Evolutionary conservation across 2,888 invertebrate species (phyloP).

Genomic region (Lepidonotus clava): DNA sequence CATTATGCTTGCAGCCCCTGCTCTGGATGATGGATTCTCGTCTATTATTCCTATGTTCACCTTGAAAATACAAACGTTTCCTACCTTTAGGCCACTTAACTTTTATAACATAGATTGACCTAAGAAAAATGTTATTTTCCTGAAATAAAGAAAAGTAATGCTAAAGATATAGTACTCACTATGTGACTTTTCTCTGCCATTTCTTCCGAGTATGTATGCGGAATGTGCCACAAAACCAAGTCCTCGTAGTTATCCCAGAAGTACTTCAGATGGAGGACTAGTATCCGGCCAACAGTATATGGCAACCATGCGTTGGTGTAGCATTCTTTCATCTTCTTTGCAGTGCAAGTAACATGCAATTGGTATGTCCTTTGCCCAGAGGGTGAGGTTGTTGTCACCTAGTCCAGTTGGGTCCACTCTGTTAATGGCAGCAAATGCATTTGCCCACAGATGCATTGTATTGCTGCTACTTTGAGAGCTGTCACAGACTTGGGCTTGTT

Average conservation of each 20-base stretch:
- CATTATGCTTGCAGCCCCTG: not conserved
- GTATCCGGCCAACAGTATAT: not conserved
- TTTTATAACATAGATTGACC: too few relatives aligned
- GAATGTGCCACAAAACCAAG: not conserved
- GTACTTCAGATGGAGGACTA: not conserved
- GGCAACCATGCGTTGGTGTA: not conserved
- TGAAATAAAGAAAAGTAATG: too few relatives aligned
- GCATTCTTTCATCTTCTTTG: not conserved
- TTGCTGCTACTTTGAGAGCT: not conserved
- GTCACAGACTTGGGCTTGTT: not conserved
- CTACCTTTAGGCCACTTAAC: too few relatives aligned
- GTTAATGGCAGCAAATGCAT: conserved; percentile 5
- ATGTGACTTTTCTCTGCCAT: not conserved
- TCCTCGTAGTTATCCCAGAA: not conserved
- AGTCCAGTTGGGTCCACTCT: not conserved
- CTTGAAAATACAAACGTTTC: too few relatives aligned
- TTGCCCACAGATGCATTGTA: conserved; percentile 14
- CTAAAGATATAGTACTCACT: not conserved
- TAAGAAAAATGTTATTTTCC: too few relatives aligned
- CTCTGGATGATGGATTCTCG: conserved; percentile 5
- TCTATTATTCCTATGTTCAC: conserved; percentile 10
- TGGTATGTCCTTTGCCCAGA: not conserved
- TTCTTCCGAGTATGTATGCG: not conserved
- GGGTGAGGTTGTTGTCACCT: not conserved
- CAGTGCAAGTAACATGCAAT: not conserved